Evolutionary conservation across 2,888 invertebrate genomes (phyloP).

Genomic region (Apodemia hepburni): DNA sequence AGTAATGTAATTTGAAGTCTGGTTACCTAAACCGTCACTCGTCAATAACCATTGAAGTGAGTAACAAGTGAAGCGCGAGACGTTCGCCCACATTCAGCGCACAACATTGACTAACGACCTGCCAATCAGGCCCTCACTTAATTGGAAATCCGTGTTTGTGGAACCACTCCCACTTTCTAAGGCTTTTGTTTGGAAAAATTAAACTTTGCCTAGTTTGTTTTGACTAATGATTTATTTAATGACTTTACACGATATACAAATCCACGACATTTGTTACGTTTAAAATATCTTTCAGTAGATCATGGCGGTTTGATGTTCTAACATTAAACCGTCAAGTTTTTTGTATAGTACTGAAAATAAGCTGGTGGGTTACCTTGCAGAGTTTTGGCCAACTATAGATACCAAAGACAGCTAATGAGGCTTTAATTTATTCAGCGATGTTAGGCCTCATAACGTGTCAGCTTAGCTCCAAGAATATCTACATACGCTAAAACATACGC

Average conservation of each 20-base stretch:
- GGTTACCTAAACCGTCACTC: conserved; percentile 29
- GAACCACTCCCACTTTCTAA: conserved; percentile 60
- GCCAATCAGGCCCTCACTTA: conserved; percentile 78
- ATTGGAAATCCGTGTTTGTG: conserved; percentile 80
- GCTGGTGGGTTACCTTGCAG: too few relatives aligned
- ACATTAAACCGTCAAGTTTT: too few relatives aligned
- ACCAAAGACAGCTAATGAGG: too few relatives aligned
- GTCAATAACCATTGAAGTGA: conserved; percentile 29
- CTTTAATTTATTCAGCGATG: too few relatives aligned
- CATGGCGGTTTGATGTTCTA: too few relatives aligned
- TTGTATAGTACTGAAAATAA: too few relatives aligned
- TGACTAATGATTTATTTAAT: conserved; percentile 26
- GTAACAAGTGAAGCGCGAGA: conserved; percentile 32
- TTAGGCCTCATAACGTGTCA: too few relatives aligned
- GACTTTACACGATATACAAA: conserved; percentile 2
- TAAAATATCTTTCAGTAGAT: too few relatives aligned
- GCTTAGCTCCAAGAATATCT: too few relatives aligned
- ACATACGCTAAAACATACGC: too few relatives aligned
- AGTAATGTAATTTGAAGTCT: conserved; percentile 13
- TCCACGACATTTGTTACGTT: too few relatives aligned
- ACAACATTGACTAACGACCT: conserved; percentile 76
- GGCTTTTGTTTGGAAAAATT: conserved; percentile 74
- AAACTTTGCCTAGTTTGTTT: conserved; percentile 45
- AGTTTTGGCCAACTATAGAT: too few relatives aligned
- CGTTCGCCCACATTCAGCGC: conserved; percentile 62